Conservation (phyloP, 2,888 invertebrate genomes). For the Drosophila prolongata region DNA sequence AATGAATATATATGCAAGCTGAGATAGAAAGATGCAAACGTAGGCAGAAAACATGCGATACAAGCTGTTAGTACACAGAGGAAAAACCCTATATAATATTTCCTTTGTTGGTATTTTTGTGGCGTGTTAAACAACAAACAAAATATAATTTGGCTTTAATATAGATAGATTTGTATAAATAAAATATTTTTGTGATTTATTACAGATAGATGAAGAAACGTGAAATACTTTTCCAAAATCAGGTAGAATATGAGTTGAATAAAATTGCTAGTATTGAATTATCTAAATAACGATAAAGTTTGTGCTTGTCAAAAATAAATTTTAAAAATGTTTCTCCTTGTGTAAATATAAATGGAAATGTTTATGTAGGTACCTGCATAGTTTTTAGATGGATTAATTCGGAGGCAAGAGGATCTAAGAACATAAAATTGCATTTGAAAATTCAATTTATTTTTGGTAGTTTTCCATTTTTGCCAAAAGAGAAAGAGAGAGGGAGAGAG, state of each 20-base stretch:
- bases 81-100: too few relatives aligned
- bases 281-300: too few relatives aligned
- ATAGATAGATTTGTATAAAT: too few relatives aligned
- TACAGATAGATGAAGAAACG: too few relatives aligned
- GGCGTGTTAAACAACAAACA: too few relatives aligned
- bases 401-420: slow-evolving; percentile 1
- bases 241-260: too few relatives aligned
- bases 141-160: too few relatives aligned
- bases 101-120: too few relatives aligned
- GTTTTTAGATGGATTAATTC: slow-evolving; percentile 18
- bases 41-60: slow-evolving; percentile 20
- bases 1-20: slow-evolving; percentile 18
- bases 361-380: slow-evolving; percentile 16
- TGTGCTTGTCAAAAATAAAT: too few relatives aligned
- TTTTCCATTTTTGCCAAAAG: slow-evolving; percentile 39
- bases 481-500: slow-evolving; percentile 17
- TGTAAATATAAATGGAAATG: slow-evolving; percentile 3
- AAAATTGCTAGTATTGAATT: too few relatives aligned
- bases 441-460: slow-evolving; percentile 43
- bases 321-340: not conserved
- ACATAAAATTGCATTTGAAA: slow-evolving; percentile 35
- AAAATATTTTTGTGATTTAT: too few relatives aligned
- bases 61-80: slow-evolving; percentile 5
- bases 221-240: not conserved
- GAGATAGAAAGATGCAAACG: slow-evolving; percentile 22